Base-by-base conservation (phyloP, 2,113 vertebrate genomes). In the Archilochus colubris region DNA sequence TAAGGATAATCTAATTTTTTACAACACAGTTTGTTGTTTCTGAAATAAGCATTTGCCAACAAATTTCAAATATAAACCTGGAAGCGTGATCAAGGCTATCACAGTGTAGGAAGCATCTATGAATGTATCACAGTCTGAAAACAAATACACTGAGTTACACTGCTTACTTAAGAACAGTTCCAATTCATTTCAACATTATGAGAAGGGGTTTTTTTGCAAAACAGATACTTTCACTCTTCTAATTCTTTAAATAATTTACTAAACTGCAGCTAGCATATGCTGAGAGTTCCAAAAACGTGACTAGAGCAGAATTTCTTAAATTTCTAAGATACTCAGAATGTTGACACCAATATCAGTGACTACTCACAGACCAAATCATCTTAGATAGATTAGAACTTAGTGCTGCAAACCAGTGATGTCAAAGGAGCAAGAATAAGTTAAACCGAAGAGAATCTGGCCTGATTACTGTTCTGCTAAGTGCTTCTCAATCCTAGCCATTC, bases 401-500 rank as follows among this genome's bases (percentile, higher is more conserved):
- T 77, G 63, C 89, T 84, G 74, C 53, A 70, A 75, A 69, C 63
- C 70, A 77, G 43, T 63, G 51, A 62, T 76, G 78, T 93, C 87
- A 96, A 88, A 89, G n/a, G 59, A 94, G 31, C 31, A 74, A 87
- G 46, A 91, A 77, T 90, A 86, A 91, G 82, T 91, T 94, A 89
- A 12, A 91, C 6, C 40, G 57, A 88, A 61, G 40, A 90, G 84
- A 88, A 85, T 54, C 62, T 20, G 31, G 73, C 44, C 80, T 92
- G 91, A 95, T 92, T 94, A 75, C 91, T 89, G 93, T 63, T 80
- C 72, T 77, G 38, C 85, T 97, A 96, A 95, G 91, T 95, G 91
- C 72, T 89, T 67, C 85, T 92, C 94, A 95, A 25, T 67, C 82
- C 84, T 88, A 88, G 86, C 72, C 77, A 62, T 86, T 87, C 85